A percentile compares a stretch with the other conserved stretches of the same genome.
phyloP scores from a whole-genome alignment of 2,113 vertebrate genomes.

The Dasyurus viverrinus region DNA sequence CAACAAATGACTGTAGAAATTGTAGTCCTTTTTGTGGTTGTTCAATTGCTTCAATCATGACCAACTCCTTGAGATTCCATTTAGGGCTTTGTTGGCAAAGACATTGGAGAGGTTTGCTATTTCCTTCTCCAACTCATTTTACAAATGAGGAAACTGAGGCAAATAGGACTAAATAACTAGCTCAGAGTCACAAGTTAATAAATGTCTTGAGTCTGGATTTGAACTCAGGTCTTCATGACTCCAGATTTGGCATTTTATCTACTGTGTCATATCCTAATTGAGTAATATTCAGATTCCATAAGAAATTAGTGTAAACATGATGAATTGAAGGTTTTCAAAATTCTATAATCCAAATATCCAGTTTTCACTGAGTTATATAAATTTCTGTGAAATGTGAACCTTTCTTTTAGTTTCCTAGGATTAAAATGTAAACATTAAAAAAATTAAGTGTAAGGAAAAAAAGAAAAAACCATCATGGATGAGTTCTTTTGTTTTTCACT shows the following conservation, averaged over 20 bases:
- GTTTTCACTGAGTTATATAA: slow-evolving; percentile 49
- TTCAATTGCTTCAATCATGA: background rate
- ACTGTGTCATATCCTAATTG: background rate
- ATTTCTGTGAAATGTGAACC: slow-evolving; percentile 12
- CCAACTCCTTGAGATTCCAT: background rate
- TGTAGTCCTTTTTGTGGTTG: background rate
- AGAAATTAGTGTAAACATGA: slow-evolving; percentile 64
- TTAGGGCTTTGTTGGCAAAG: background rate
- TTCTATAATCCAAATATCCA: slow-evolving; percentile 52
- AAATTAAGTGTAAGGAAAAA: slow-evolving; percentile 39
- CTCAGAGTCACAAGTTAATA: background rate
- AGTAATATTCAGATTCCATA: background rate
- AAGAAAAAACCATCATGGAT: background rate
- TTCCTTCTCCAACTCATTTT: background rate
- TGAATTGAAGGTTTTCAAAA: slow-evolving; percentile 52
- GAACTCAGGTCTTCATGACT: background rate
- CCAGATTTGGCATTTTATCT: background rate
- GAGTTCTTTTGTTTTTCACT: background rate
- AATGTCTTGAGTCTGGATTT: background rate
- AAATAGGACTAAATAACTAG: background rate
- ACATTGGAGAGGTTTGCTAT: background rate
- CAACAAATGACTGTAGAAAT: background rate
- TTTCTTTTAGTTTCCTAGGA: slow-evolving; percentile 28
- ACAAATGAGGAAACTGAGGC: background rate
- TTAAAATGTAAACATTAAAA: slow-evolving; percentile 28